These are phyloP conservation scores for Oreonectes daqikongensis DNA, from an alignment of 2,797 vertebrate genomes.

Conservation along the genomic window DNA sequence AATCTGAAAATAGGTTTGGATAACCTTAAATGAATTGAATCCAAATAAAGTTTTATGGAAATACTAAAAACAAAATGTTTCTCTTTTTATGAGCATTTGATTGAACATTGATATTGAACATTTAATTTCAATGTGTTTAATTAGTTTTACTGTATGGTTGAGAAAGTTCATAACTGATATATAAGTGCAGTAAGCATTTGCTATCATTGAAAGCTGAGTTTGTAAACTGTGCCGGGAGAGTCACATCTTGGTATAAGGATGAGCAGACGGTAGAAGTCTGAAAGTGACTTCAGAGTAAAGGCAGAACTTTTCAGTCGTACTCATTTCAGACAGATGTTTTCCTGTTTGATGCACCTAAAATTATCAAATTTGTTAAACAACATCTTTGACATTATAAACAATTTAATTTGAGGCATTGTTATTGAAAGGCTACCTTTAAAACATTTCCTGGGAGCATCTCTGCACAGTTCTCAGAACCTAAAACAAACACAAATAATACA, in stretches of 20 bases:
- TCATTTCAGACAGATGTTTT: slow-evolving; percentile 27
- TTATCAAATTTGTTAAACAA: neutral
- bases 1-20: too few relatives aligned
- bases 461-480: slow-evolving; percentile 10
- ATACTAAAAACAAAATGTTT: too few relatives aligned
- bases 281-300: slow-evolving; percentile 22
- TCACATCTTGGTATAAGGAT: neutral
- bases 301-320: slow-evolving; percentile 13
- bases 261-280: slow-evolving; percentile 18
- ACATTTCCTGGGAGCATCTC: neutral
- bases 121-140: too few relatives aligned
- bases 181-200: too few relatives aligned
- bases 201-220: too few relatives aligned
- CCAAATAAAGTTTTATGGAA: too few relatives aligned
- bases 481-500: neutral
- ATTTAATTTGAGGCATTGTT: neutral
- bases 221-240: neutral
- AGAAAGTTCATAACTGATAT: too few relatives aligned
- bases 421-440: slow-evolving; percentile 16
- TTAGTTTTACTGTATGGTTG: too few relatives aligned
- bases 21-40: too few relatives aligned
- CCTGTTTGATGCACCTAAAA: neutral
- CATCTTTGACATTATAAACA: neutral
- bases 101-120: too few relatives aligned
- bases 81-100: too few relatives aligned